Evolutionary conservation across 2,797 vertebrate species (phyloP).

Genomic region (Neolamprologus multifasciatus): DNA sequence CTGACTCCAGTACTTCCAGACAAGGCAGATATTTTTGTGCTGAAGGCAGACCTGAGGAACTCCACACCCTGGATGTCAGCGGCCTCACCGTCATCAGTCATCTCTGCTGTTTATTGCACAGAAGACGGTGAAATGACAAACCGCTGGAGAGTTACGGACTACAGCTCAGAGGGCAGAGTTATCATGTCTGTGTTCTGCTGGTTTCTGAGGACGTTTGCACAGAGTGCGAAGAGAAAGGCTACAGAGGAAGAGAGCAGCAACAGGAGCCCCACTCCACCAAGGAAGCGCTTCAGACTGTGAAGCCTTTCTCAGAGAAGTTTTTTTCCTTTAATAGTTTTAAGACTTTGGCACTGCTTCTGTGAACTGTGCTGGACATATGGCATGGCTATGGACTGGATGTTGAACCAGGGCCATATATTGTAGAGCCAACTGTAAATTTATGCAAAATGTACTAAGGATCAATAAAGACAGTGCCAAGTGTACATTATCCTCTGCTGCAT

Average conservation of each 20-base stretch:
- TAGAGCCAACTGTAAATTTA: not conserved
- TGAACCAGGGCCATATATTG: accelerated
- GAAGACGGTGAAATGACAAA: not conserved
- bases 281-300: not conserved
- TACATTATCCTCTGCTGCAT: not conserved
- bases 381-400: not conserved
- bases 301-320: not conserved
- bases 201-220: not conserved
- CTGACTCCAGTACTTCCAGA: not conserved
- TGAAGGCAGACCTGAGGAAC: not conserved
- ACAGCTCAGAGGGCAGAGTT: not conserved
- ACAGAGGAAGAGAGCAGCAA: not conserved
- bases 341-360: not conserved
- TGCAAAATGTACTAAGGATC: not conserved
- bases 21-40: not conserved
- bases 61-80: not conserved
- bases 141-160: not conserved
- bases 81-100: not conserved
- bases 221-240: not conserved
- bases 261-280: not conserved
- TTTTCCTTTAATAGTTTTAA: not conserved
- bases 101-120: not conserved
- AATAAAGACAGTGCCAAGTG: not conserved
- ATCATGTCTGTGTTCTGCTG: not conserved
- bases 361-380: not conserved